Conservation (phyloP, 2,888 invertebrate species). For the Hydrotaea diabolus region DNA sequence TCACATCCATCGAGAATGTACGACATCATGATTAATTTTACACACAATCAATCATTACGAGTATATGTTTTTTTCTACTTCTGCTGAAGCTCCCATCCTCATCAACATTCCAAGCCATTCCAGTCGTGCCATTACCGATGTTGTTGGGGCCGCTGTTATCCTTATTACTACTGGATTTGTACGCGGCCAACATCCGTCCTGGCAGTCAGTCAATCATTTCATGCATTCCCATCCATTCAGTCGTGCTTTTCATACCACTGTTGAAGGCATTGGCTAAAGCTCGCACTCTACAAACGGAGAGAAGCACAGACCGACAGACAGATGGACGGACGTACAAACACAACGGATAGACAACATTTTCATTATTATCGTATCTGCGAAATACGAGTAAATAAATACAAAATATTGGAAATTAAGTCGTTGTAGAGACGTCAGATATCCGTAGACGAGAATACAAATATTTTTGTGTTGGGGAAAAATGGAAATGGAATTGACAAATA, state of each 20-base stretch:
- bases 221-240: neutral
- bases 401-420: constrained; percentile 5
- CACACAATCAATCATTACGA: constrained; percentile 38
- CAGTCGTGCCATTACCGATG: neutral
- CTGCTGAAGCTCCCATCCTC: neutral
- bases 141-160: neutral
- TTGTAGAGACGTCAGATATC: neutral
- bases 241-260: too few species aligned
- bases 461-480: neutral
- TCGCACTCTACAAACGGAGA: neutral
- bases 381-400: constrained; percentile 4
- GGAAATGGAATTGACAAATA: neutral
- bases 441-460: neutral
- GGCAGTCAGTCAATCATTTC: constrained; percentile 7
- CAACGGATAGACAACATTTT: constrained; percentile 24
- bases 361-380: constrained; percentile 4
- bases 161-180: neutral
- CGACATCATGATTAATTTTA: constrained; percentile 43
- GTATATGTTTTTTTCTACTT: neutral
- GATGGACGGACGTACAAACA: neutral
- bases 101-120: neutral
- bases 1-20: neutral
- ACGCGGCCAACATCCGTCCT: neutral
- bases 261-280: too few species aligned
- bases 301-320: too few species aligned